Base-by-base conservation (phyloP, 2,888 invertebrate species). In the Eudasyphora cyanicolor region DNA sequence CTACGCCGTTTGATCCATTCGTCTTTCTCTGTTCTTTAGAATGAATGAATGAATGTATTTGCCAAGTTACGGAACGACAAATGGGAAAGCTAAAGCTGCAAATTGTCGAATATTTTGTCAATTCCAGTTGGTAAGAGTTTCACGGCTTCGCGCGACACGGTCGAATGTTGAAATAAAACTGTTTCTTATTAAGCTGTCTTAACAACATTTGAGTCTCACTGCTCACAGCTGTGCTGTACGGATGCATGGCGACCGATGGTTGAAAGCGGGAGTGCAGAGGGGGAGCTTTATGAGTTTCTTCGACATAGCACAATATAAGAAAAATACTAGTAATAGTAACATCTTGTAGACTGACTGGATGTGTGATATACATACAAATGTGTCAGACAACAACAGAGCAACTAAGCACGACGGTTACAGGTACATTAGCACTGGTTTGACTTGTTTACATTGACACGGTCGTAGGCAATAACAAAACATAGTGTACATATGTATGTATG, bases 91-190 rank as follows among this genome's bases (percentile, higher is more conserved):
- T 70, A 51, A 19, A 29, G 4, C 27, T 12, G 67, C 24, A n/a
- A n/a, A n/a, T n/a, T n/a, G n/a, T n/a, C n/a, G 19, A 38, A 38
- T 21, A 42, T 42, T 29, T 42, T 67, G 67, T 67, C 42, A 42
- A 42, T 67, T 21, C 42, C 4, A 35, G 21, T 21, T 14, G 21
- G 69, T 57, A 35, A 42, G 32, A 79, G 78, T 60, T 81, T 73
- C 62, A 69, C 51, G 76, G 78, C 51, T 81, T 73, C 62, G 73
- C 51, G 76, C 69, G 78, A 78, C 81, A 73, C 78, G 42, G 27
- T 67, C 73, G 84, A 84, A 78, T 78, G 81, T 73, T 79, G 42
- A 76, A 79, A 57, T 73, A 73, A 78, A 81, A 84, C 84, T 84
- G 81, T 81, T 81, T 76, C 49, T 21, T 32, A 49, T 75, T 78